Evolutionary conservation across 2,888 invertebrate genomes (phyloP).

Genomic region (Drosophila suboccidentalis): DNA sequence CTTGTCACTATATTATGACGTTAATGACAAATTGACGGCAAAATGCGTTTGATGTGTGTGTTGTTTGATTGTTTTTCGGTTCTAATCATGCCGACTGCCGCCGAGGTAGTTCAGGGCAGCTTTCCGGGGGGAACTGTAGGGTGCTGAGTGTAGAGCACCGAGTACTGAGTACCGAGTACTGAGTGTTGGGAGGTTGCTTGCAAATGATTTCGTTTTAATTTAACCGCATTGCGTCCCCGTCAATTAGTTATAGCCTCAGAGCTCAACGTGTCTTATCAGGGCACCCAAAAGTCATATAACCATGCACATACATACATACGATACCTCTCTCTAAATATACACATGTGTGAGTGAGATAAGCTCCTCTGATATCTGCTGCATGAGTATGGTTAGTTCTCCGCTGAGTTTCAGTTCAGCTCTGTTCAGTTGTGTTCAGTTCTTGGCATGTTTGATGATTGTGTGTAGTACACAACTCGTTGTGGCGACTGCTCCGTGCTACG

Average conservation of each 20-base stretch:
- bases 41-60: constrained; percentile 82
- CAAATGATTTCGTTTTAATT: constrained; percentile 81
- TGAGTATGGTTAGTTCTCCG: constrained; percentile 37
- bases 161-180: background rate
- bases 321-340: constrained; percentile 22
- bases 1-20: constrained; percentile 84
- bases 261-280: constrained; percentile 48
- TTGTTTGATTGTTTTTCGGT: constrained; percentile 83
- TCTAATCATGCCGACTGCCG: constrained; percentile 84
- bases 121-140: background rate
- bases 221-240: constrained; percentile 61
- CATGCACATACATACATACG: constrained; percentile 25
- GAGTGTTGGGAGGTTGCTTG: constrained; percentile 49
- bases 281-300: constrained; percentile 76
- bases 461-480: constrained; percentile 73
- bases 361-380: constrained; percentile 55
- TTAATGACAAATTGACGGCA: constrained; percentile 85
- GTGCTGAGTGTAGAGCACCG: background rate
- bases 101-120: constrained; percentile 65
- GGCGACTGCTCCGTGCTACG: constrained; percentile 74
- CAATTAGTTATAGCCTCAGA: constrained; percentile 42
- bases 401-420: constrained; percentile 23
- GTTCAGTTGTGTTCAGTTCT: constrained; percentile 15
- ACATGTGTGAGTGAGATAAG: constrained; percentile 55
- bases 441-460: constrained; percentile 68